phyloP scores from a whole-genome alignment of 2,113 vertebrate genomes.

The Tupaia chinensis region DNA sequence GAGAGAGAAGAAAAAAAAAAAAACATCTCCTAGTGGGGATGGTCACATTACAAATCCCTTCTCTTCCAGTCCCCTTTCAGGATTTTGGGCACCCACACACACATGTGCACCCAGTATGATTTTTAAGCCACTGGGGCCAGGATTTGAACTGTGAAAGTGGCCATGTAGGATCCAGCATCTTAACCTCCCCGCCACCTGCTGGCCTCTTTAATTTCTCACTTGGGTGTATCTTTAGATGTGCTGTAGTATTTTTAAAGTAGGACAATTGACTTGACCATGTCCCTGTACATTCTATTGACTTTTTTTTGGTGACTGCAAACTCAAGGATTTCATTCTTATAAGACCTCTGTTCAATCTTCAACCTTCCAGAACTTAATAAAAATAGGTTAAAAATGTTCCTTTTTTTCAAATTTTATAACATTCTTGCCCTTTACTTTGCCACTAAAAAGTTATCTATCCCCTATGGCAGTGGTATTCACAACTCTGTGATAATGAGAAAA shows the following conservation, averaged over 20 bases:
- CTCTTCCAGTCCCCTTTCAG: no score
- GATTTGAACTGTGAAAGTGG: no score
- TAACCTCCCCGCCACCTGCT: no score
- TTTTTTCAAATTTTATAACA: constrained; percentile 25
- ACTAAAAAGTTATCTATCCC: not conserved
- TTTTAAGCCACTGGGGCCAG: no score
- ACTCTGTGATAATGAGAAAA: not conserved
- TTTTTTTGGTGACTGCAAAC: not conserved
- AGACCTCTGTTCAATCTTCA: not conserved
- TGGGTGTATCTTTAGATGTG: not conserved
- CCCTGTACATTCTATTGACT: not conserved
- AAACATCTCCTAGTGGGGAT: not conserved
- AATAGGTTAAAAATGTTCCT: not conserved
- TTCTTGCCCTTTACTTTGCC: not conserved
- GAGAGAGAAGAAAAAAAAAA: no score
- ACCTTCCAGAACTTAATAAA: constrained; percentile 41
- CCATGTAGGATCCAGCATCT: no score
- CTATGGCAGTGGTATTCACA: not conserved
- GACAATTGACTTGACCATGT: not conserved
- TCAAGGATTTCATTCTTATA: constrained; percentile 46
- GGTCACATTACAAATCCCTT: no score
- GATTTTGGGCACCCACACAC: no score
- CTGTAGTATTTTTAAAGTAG: constrained; percentile 32
- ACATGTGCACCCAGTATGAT: no score
- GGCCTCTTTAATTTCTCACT: constrained; percentile 2